Evolutionary conservation across 2,113 vertebrate genomes (phyloP).

Genomic region (Saccopteryx leptura): DNA sequence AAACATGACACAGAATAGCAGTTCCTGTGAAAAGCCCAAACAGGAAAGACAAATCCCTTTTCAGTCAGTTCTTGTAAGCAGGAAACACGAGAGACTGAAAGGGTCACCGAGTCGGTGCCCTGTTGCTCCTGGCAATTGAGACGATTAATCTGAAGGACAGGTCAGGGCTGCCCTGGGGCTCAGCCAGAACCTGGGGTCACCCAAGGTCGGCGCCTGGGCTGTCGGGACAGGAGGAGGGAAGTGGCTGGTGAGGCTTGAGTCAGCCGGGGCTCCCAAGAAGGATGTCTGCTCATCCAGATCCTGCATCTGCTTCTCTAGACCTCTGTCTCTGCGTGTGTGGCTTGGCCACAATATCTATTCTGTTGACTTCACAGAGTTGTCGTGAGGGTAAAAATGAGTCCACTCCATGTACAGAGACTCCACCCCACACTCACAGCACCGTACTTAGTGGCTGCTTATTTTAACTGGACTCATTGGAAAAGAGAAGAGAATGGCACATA

Average conservation of each 20-base stretch:
- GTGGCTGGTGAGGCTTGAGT: not conserved
- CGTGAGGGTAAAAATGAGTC: not conserved
- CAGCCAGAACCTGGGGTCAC: not conserved
- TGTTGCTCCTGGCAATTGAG: conserved; percentile 19
- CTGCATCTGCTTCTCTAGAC: not conserved
- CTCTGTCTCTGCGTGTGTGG: not conserved
- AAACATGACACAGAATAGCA: conserved; percentile 1
- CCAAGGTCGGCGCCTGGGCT: not conserved
- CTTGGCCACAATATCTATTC: not conserved
- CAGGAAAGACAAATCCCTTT: conserved; percentile 38
- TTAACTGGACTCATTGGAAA: not conserved
- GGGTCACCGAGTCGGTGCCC: not conserved
- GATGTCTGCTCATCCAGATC: not conserved
- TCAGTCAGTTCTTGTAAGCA: not conserved
- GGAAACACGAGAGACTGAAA: conserved; percentile 23
- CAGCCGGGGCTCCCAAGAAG: not conserved
- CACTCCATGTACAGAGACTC: not conserved
- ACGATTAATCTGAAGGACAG: conserved; percentile 11
- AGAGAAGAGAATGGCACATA: not conserved
- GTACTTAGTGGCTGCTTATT: not conserved
- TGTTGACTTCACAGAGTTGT: not conserved
- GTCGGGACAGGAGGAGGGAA: not conserved
- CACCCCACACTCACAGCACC: not conserved
- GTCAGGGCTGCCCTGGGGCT: not conserved
- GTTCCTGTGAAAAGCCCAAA: conserved; percentile 35